Conservation (phyloP, 1,140 invertebrate species). For the Zaprionus vittiger region DNA sequence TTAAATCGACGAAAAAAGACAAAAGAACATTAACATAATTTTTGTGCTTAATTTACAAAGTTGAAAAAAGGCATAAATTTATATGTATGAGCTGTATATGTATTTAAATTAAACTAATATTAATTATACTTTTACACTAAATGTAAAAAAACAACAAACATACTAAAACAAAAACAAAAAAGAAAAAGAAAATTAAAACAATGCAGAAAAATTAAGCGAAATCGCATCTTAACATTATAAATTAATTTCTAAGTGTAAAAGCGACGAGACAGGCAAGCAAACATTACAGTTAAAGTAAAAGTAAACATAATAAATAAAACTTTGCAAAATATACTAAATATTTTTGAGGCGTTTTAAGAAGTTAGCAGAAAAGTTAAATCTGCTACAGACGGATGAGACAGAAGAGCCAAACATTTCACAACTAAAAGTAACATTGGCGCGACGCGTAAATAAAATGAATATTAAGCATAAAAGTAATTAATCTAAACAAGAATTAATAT, state of each 20-base stretch:
- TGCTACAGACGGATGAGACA: conserved; percentile 39
- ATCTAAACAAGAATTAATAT: conserved; percentile 59
- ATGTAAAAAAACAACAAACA: conserved; percentile 66
- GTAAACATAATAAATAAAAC: conserved; percentile 7
- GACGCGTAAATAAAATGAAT: conserved; percentile 63
- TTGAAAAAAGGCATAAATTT: conserved; percentile 76
- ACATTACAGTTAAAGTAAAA: conserved; percentile 16
- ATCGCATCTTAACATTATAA: conserved; percentile 52
- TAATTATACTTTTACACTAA: conserved; percentile 81
- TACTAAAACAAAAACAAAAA: conserved; percentile 45
- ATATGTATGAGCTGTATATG: conserved; percentile 78
- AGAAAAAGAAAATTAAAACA: conserved; percentile 36
- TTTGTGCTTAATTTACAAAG: conserved; percentile 79
- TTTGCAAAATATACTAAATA: conserved; percentile 46
- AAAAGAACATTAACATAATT: conserved; percentile 75
- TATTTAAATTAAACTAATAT: conserved; percentile 74
- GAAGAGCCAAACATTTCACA: conserved; percentile 81
- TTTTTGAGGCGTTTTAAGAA: conserved; percentile 79
- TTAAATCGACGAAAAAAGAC: conserved; percentile 52
- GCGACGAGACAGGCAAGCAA: conserved; percentile 58
- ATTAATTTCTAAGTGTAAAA: conserved; percentile 61
- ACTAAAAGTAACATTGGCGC: conserved; percentile 68
- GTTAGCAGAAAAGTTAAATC: conserved; percentile 35
- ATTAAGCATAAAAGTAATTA: conserved; percentile 42
- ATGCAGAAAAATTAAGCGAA: conserved; percentile 16